Base-by-base conservation (phyloP, 2,797 vertebrate species). In the Lithobates sylvaticus region DNA sequence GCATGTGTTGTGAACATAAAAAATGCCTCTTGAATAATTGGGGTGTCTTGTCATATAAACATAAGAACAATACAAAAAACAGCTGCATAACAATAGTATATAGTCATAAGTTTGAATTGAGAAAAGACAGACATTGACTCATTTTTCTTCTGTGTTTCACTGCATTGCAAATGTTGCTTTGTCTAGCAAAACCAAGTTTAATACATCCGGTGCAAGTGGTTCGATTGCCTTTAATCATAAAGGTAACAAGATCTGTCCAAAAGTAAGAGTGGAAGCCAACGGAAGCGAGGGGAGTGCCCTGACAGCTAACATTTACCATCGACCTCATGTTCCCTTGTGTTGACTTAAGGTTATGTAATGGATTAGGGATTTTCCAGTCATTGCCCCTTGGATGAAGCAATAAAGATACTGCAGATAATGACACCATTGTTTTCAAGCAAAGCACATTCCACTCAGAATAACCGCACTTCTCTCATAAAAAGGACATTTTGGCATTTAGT, bases 281-380 rank as follows among this genome's bases (percentile, higher is more conserved):
- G 61, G 70, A 82, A 47, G 54, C 71, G 47, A 42, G 58, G 10
- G 80, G 75, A 83, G 68, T 86, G 74, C 47, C 73, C 76, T 64
- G 74, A 39, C 64, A 32, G 71, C 73, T 81, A 76, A 81, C 84
- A 70, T 72, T 86, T 74, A 83, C 68, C 72, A 83, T 78, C 47
- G 54, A 70, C 15, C 69, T 34, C 47, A 69, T 83, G 76, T 71
- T 70, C 65, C 23, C 74, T 26, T 84, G 6, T 84, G 71, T 84
- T 83, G 77, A 83, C 75, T 67, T 34, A 72, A 34, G 61, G 75
- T 86, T 86, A 83, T 86, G 80, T 65, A 86, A 86, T 71, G 76
- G 80, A 83, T 78, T 83, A 83, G 85, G 85, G 80, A 86, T 86
- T 86, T 86, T 86, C 80, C 80, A 83, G 85, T 83, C 74, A 86